Base-by-base conservation (phyloP, 2,888 invertebrate species). In the Lumbricus terrestris region DNA sequence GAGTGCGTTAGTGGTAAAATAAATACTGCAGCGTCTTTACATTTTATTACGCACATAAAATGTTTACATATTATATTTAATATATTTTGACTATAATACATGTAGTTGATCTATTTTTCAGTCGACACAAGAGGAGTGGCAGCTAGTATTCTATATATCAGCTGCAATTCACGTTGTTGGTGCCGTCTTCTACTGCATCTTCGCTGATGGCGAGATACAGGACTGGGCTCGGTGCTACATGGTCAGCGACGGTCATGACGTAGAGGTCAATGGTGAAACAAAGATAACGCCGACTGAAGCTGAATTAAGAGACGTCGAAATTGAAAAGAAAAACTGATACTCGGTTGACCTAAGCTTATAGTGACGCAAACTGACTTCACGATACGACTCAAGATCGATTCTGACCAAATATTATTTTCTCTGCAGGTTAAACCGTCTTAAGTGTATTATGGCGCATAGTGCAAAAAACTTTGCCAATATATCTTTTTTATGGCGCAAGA, bases 141-240 rank as follows among this genome's bases (percentile, higher is more conserved):
- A 91, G 42, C 90, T 90, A 11, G 92, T 92, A 0, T 92, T 92
- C 92, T 92, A 90, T 85, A 90, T 92, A 35, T 91, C 92, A 4
- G 89, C 91, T 33, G 92, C 89, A 5, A 89, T 92, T 90, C 91
- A 92, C 85, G 83, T 90, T 1, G 90, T 92, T 54, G 92, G 92
- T n/a, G 88, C 90, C 13, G 37, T 92, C 16, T 88, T 92, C 88
- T 92, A 89, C 90, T 38, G 89, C 33, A 83, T 92, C 18, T 92
- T 92, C 82, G 91, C 90, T 8, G 89, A 90, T 11, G 92, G 92
- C 3, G 89, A 90, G 47, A 82, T 90, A 29, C 92, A 92, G 90
- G 83, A 88, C n/a, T 92, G 92, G 92, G 95, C 95, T 15, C 33
- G 20, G 16, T 82, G 82, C 20, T 90, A 37, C 42, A 90, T 90